These are phyloP conservation scores for Sebastes umbrosus DNA, from an alignment of 2,797 vertebrate genomes.

Conservation along the genomic window DNA sequence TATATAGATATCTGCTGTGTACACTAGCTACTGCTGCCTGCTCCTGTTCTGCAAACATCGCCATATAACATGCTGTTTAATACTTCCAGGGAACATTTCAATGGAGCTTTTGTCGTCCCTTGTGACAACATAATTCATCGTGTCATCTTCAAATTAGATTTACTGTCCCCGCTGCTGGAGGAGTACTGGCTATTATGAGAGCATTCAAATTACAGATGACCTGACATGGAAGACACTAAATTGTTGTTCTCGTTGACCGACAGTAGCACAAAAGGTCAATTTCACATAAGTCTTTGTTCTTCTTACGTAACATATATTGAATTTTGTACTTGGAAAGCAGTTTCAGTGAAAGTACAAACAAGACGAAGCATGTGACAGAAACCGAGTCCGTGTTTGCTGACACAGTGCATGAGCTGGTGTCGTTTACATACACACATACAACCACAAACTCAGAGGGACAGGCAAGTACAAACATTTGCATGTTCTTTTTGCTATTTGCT, in stretches of 20 bases:
- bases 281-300: slow-evolving; percentile 30
- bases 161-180: slow-evolving; percentile 12
- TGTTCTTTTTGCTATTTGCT: background rate
- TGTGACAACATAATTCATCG: slow-evolving; percentile 29
- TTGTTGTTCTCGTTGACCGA: slow-evolving; percentile 22
- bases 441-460: background rate
- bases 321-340: slow-evolving; percentile 25
- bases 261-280: background rate
- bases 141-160: slow-evolving; percentile 47
- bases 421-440: background rate
- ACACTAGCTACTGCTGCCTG: slow-evolving; percentile 18
- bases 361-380: slow-evolving; percentile 56
- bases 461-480: background rate
- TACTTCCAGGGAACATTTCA: slow-evolving; percentile 28
- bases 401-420: background rate
- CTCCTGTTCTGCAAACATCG: slow-evolving; percentile 15
- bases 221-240: background rate
- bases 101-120: slow-evolving; percentile 41
- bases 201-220: slow-evolving; percentile 11
- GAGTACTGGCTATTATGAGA: slow-evolving; percentile 12
- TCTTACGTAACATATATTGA: slow-evolving; percentile 3
- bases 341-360: slow-evolving; percentile 32
- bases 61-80: slow-evolving; percentile 16
- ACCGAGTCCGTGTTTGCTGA: slow-evolving; percentile 47
- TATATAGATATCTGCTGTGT: slow-evolving; percentile 9